Base-by-base conservation (phyloP, 2,797 vertebrate genomes). In the Poliocrania exsul region DNA sequence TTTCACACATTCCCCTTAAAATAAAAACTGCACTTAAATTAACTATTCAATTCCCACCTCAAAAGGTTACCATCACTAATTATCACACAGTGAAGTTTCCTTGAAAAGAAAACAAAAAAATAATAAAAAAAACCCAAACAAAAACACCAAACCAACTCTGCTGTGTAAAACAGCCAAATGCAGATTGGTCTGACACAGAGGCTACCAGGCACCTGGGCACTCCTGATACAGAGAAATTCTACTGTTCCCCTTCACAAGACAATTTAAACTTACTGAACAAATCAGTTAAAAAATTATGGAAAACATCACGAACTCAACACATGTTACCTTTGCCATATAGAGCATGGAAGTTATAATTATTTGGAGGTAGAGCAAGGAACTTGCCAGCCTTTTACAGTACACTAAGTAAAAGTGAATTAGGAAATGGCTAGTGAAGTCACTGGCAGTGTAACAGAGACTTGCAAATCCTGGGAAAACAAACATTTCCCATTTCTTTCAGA, bases 391-490 rank as follows among this genome's bases (percentile, higher is more conserved):
- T 78, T 33, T 77, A 42, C 53, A 60, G 20, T 17, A 47, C 58
- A 29, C 44, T 61, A 75, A 83, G 66, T 46, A 72, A 31, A 81
- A 49, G 37, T 24, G 49, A 83, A 83, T 57, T 58, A 65, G 53
- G n/a, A 74, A 93, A 84, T 7, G 46, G 65, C 25, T 19, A 67
- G 46, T 54, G 65, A 85, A 81, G 78, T 67, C n/a, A 19, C 58
- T 38, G 29, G 11, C 1, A 1, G 26, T 72, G 10, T 33, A 92
- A 92, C 2, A 11, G 42, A 64, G 56, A 54, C 13, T 51, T 86
- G 40, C 33, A 92, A 72, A 9, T 77, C 44, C 84, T 74, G 40
- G 35, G 60, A 90, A 94, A 93, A 93, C 49, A 95, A 93, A 61
- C 26, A 74, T 51, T 79, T 81, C 66, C n/a, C 64, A n/a, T 57